phyloP scores from a whole-genome alignment of 1,140 invertebrate species.

The Neodiprion fabricii region DNA sequence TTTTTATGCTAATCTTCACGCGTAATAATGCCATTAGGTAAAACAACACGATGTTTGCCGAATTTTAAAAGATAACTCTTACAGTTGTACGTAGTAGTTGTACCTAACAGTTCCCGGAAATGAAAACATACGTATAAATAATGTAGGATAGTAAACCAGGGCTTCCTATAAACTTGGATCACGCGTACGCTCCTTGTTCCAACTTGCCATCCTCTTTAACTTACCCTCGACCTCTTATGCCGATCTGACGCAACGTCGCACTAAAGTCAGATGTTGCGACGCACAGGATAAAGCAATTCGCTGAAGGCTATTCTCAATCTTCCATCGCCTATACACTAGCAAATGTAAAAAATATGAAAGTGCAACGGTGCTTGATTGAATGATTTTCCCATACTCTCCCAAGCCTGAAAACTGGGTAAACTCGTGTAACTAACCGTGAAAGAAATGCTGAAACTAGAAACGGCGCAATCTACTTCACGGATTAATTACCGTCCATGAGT shows the following conservation, averaged over 20 bases:
- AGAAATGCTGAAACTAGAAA: no score
- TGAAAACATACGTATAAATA: neutral
- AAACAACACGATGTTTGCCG: neutral
- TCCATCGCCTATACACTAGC: neutral
- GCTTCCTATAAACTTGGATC: neutral
- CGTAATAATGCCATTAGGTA: neutral
- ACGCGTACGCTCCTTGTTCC: neutral
- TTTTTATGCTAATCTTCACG: neutral
- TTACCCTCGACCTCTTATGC: neutral
- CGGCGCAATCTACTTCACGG: no score
- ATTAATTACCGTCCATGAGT: no score
- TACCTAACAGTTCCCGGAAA: neutral
- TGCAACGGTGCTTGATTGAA: neutral
- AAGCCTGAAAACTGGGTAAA: no score
- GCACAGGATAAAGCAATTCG: neutral
- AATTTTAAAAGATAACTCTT: neutral
- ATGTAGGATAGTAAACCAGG: neutral
- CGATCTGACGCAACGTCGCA: neutral
- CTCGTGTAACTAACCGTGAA: no score
- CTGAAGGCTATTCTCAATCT: neutral
- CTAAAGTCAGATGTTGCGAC: neutral
- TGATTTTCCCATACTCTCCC: neutral
- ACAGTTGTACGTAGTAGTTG: neutral
- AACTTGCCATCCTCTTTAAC: neutral
- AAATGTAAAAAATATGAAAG: neutral